Evolutionary conservation across 2,888 invertebrate species (phyloP), one percentile per base, ranked within the genome.

Genomic region (Diachrysia chrysitis): DNA sequence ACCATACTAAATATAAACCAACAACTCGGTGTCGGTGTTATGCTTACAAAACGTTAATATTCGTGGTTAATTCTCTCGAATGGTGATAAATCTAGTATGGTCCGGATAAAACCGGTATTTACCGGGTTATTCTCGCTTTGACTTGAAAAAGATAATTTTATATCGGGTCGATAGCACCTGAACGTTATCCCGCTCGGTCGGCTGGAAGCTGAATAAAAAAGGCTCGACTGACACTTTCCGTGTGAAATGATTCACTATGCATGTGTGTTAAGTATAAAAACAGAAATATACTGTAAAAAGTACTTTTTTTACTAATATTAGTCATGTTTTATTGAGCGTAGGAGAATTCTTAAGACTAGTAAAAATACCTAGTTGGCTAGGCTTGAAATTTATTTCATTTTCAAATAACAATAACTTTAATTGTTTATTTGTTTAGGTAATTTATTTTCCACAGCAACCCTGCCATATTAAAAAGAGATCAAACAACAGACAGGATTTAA

Each of bases 181-280:
- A 66, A 81, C 80, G 81, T 82, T 80, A 85, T 80, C 74, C 79
- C 77, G 85, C 82, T 83, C 83, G 80, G 70, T 77, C 74, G 77
- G 84, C 84, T 83, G 85, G 88, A 91, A 90, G 79, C 61, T 73
- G 76, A 89, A 91, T 90, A 91, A 90, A 88, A 89, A 88, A 81
- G 86, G 77, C 77, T 81, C 78, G 81, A 73, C 82, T 58, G 60
- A 74, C 67, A 76, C 71, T 71, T 74, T 62, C 10, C 54, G 35
- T 64, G 69, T 53, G 42, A 21, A 61, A 61, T 25, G 58, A 17
- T 72, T 63, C 16, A 21, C 46, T 35, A 16, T 19, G 35, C 12
- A 60, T 23, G n/a, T 19, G 63, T 59, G 17, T 25, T 42, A 7
- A 29, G 62, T 63, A 32, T 10, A 32, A 10, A 7, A 32, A 10